Evolutionary conservation across 2,888 invertebrate genomes (phyloP).

Genomic region (Caenorhabditis panamensis): DNA sequence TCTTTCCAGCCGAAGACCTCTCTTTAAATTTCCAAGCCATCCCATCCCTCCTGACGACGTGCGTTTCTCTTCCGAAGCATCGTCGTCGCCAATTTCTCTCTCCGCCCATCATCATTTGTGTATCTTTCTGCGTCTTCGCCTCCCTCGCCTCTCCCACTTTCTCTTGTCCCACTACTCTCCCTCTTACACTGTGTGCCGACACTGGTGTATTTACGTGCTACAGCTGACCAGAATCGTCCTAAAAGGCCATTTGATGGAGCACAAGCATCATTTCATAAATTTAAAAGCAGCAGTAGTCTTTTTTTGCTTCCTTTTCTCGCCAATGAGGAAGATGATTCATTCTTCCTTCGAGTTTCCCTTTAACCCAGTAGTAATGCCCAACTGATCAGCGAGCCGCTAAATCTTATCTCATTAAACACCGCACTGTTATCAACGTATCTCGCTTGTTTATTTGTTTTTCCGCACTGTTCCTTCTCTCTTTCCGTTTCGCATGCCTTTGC

Average conservation of each 20-base stretch:
- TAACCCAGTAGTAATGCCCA: neutral
- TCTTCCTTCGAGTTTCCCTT: neutral
- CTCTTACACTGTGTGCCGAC: slow-evolving; percentile 47
- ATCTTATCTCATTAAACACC: neutral
- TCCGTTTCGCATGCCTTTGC: slow-evolving; percentile 39
- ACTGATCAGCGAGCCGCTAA: too few species aligned
- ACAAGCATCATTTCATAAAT: neutral
- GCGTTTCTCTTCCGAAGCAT: slow-evolving; percentile 7
- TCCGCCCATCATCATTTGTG: slow-evolving; percentile 40
- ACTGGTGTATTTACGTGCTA: slow-evolving; percentile 44
- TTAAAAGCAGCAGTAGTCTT: neutral
- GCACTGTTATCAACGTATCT: neutral
- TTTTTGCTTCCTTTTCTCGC: neutral
- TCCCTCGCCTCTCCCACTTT: slow-evolving; percentile 30
- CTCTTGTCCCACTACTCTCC: slow-evolving; percentile 46
- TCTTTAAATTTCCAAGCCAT: neutral
- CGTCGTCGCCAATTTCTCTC: neutral
- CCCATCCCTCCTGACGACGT: neutral
- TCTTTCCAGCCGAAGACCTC: neutral
- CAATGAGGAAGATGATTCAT: neutral
- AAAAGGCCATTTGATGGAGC: neutral
- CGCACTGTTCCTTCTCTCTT: slow-evolving; percentile 3
- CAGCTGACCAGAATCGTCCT: slow-evolving; percentile 43
- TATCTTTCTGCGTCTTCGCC: slow-evolving; percentile 26
- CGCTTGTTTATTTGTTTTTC: slow-evolving; percentile 13